Base-by-base conservation (phyloP, 53 echinoderm and acorn worm genomes). In the Patiria pectinifera region DNA sequence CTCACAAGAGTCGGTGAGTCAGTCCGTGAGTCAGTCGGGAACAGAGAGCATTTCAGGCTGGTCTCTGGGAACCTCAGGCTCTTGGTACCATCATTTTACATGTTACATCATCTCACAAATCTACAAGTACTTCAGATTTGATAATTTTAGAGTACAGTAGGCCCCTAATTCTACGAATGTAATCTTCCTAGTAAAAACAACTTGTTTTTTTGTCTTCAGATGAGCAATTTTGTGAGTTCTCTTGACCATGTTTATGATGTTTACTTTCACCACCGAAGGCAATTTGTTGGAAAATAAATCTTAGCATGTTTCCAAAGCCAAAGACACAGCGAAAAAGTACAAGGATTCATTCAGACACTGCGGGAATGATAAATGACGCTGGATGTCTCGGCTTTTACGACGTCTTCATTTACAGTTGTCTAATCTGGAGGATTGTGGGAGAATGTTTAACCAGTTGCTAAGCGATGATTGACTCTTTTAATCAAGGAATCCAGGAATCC, bases 401-500 rank as follows among this genome's bases (percentile, higher is more conserved):
- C 18, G 90, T 81, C 69, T 81, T 61, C 61, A 80, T 90, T 81
- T 90, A 62, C 80, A 24, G 90, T 53, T 81, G 80, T 90, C 81
- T 66, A 69, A 90, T 80, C 90, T 80, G 11, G 48, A 69, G 81
- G 82, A 70, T 69, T 21, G 43, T n/a, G 80, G 22, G 90, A 80
- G 90, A 90, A 81, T 80, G 80, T 80, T 48, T 66, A 90, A 69
- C 80, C 78, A 66, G 90, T 89, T 89, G 89, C 89, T 69, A 89
- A 49, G 89, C 80, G 69, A 77, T 78, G 90, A 90, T 69, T 62
- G 90, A 80, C 81, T 48, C 80, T 61, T 61, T 90, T 90, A 81
- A 90, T 86, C 48, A 86, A 84, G 66, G 45, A 10, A 63, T 18
- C 43, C 14, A 3, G 23, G 60, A 24, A 12, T 46, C 48, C 80